Base-by-base conservation (phyloP, 2,888 invertebrate species). In the Ophion ventricosus region DNA sequence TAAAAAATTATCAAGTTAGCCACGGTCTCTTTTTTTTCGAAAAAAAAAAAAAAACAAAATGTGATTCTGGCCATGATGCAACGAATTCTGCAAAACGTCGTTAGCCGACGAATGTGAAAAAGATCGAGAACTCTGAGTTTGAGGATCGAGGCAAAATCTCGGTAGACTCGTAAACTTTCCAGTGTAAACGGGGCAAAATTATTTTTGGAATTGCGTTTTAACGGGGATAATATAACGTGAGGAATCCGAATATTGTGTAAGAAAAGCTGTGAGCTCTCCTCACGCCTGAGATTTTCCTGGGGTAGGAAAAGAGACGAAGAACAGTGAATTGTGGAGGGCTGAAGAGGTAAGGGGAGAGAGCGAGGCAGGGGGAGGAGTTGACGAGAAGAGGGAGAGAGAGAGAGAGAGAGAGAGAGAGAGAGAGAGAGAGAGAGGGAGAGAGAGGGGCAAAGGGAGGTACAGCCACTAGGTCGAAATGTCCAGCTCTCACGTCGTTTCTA, bases 401-500 rank as follows among this genome's bases (percentile, higher is more conserved):
- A 17, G 85, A 64, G 84, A 86, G 87, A 49, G 43, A 49, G 82
- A 84, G 85, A 84, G 86, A n/a, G 54, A 54, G 57, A 17, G 72
- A 54, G 7, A 17, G 17, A 17, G 35, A 23, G 70, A 29, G 75
- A 17, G 85, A 64, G 84, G 86, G 87, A 49, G 43, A 49, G 82
- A 84, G 85, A 84, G 86, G 83, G 80, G 82, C 40, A 64, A 63
- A 59, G 77, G 43, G 77, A 59, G 20, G 67, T 77, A 67, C 72
- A 78, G 83, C 82, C 86, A 87, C 85, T 88, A 88, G 89, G 91
- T 92, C 90, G 90, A 91, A 91, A 91, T 91, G 91, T 93, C 93
- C 93, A 93, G 93, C 91, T 92, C 92, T 89, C 89, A 85, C 88
- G 88, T 87, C 88, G 90, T 84, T 86, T 89, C 92, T 93, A 93